Conservation (phyloP, 2,888 invertebrate species). For the Dicranocentrus wangi region DNA sequence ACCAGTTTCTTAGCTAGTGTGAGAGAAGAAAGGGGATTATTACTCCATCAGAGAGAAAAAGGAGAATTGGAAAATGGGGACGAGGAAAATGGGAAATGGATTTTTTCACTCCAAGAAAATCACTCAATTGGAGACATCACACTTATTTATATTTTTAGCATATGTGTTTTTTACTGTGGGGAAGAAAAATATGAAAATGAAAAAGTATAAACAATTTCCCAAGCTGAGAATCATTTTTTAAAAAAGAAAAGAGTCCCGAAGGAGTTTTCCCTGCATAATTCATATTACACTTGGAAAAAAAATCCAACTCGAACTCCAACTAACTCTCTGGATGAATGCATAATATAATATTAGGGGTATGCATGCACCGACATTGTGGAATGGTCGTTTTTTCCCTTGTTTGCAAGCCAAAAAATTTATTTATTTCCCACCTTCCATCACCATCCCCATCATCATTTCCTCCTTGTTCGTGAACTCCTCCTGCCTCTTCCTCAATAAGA, state of each 20-base stretch:
- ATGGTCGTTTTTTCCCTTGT: no score
- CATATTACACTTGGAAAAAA: slow-evolving; percentile 16
- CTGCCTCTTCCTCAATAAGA: not conserved
- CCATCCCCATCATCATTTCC: slow-evolving; percentile 60
- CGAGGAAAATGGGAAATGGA: not conserved
- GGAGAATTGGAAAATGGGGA: slow-evolving; percentile 20
- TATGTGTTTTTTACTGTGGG: not conserved
- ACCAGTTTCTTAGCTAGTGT: not conserved
- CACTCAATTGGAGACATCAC: not conserved
- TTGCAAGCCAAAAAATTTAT: slow-evolving; percentile 16
- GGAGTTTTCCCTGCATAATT: slow-evolving; percentile 24
- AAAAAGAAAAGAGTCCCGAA: not conserved
- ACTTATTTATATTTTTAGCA: slow-evolving; percentile 19
- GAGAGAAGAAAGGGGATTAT: slow-evolving; percentile 3
- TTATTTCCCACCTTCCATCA: slow-evolving; percentile 58
- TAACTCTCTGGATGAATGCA: no score
- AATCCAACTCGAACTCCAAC: no score
- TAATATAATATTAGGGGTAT: no score
- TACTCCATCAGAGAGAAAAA: not conserved
- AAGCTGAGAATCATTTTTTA: slow-evolving; percentile 22
- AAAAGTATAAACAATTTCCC: slow-evolving; percentile 34
- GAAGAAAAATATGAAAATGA: slow-evolving; percentile 24
- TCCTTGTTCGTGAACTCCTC: not conserved
- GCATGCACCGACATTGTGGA: no score
- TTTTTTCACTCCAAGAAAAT: not conserved